These are phyloP conservation scores for Rhopalosiphum padi DNA, from an alignment of 1,140 invertebrate genomes.

Conservation along the genomic window DNA sequence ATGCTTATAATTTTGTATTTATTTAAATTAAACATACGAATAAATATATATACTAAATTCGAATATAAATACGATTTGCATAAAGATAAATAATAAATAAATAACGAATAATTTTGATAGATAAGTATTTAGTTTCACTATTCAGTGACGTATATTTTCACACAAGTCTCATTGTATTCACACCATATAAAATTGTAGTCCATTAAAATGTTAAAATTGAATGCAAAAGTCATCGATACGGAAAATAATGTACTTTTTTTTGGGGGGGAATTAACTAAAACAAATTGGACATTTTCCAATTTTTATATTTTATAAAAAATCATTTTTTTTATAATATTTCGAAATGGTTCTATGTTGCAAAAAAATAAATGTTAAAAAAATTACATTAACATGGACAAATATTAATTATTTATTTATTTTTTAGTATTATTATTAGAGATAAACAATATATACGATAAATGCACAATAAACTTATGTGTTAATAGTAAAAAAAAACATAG, in stretches of 20 bases:
- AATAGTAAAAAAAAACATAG: too few relatives aligned
- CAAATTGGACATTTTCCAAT: too few relatives aligned
- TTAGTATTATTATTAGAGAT: too few relatives aligned
- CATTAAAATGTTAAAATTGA: neutral
- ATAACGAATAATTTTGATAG: neutral
- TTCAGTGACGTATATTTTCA: neutral
- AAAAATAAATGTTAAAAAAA: neutral
- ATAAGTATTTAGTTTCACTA: too few relatives aligned
- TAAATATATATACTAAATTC: too few relatives aligned
- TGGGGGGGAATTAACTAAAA: too few relatives aligned
- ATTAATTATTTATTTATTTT: too few relatives aligned
- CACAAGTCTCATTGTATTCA: neutral
- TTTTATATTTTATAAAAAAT: neutral
- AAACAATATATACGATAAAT: too few relatives aligned
- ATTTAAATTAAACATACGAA: neutral
- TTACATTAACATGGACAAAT: too few relatives aligned
- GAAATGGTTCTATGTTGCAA: neutral
- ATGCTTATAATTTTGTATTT: neutral
- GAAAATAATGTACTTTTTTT: neutral
- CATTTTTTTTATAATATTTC: neutral
- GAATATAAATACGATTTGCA: neutral
- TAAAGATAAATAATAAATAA: too few relatives aligned
- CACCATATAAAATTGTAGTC: neutral
- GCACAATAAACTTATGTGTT: too few relatives aligned
- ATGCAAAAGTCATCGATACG: neutral